A percentile compares a stretch with the other conserved stretches of the same genome.
Conservation (phyloP, 2,113 vertebrate species). For the Podocnemis expansa region DNA sequence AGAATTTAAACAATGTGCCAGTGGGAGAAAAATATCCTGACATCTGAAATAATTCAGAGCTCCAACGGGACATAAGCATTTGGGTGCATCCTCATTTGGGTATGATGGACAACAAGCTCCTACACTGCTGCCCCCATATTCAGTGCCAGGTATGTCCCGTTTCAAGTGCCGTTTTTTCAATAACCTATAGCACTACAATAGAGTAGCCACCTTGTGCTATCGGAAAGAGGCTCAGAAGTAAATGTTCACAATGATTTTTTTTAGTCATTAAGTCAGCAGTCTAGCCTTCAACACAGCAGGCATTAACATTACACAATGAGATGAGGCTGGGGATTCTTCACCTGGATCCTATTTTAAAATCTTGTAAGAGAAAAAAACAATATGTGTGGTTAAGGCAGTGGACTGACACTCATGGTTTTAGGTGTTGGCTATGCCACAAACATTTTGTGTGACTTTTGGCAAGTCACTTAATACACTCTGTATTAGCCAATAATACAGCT, state of each 20-base stretch:
- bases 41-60: neutral
- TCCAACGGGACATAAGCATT: neutral
- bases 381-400: constrained; percentile 57
- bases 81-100: constrained; percentile 22
- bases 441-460: constrained; percentile 72
- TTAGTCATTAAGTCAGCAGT: constrained; percentile 37
- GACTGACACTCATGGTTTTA: constrained; percentile 65
- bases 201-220: constrained; percentile 31
- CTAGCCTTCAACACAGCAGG: constrained; percentile 15
- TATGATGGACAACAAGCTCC: constrained; percentile 32
- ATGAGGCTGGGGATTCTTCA: neutral
- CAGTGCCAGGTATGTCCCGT: constrained; percentile 53
- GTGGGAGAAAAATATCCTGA: constrained; percentile 31
- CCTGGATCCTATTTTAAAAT: constrained; percentile 54
- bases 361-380: constrained; percentile 52
- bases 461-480: constrained; percentile 54
- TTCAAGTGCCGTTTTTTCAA: constrained; percentile 54
- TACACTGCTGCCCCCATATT: constrained; percentile 14
- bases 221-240: constrained; percentile 37
- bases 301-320: constrained; percentile 31
- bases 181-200: constrained; percentile 17
- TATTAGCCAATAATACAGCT: constrained; percentile 75
- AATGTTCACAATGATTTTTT: constrained; percentile 44
- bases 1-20: neutral
- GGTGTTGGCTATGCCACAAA: constrained; percentile 66